Conservation (phyloP, 2,113 vertebrate species). For the Microtus oregoni region DNA sequence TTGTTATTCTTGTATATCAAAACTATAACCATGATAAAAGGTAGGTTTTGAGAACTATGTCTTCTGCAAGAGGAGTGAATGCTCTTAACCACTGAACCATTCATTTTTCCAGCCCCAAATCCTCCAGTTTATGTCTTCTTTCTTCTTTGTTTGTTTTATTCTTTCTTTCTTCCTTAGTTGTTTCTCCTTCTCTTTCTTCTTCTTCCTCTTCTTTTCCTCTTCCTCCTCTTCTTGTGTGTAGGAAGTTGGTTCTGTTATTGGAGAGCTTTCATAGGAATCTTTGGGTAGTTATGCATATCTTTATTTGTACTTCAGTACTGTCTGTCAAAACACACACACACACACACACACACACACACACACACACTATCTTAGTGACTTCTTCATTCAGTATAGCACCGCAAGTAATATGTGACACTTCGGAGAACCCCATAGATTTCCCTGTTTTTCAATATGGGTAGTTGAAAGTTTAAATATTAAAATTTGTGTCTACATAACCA, state of each 20-base stretch:
- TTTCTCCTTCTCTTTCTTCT: background rate
- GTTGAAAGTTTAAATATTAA: background rate
- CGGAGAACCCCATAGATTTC: background rate
- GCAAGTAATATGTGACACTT: background rate
- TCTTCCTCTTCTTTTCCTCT: fast-evolving
- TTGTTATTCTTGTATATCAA: background rate
- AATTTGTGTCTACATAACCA: too few species aligned
- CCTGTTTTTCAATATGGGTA: background rate
- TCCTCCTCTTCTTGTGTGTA: background rate
- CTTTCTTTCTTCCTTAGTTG: background rate
- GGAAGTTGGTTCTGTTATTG: background rate
- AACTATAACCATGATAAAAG: background rate
- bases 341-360: too few species aligned
- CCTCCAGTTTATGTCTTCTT: background rate
- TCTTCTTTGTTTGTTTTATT: background rate
- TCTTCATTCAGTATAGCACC: background rate
- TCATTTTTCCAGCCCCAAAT: background rate
- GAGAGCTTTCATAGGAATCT: fast-evolving
- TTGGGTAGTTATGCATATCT: background rate
- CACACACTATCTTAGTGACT: background rate
- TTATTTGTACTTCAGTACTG: background rate
- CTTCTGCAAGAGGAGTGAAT: background rate
- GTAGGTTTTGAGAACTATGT: too few species aligned
- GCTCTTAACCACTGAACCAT: background rate
- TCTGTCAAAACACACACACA: background rate